Percentiles rank a stretch among this genome's conserved stretches.
Evolutionary conservation across 2,888 invertebrate genomes (phyloP).

Genomic region (Criorhina ranunculi): DNA sequence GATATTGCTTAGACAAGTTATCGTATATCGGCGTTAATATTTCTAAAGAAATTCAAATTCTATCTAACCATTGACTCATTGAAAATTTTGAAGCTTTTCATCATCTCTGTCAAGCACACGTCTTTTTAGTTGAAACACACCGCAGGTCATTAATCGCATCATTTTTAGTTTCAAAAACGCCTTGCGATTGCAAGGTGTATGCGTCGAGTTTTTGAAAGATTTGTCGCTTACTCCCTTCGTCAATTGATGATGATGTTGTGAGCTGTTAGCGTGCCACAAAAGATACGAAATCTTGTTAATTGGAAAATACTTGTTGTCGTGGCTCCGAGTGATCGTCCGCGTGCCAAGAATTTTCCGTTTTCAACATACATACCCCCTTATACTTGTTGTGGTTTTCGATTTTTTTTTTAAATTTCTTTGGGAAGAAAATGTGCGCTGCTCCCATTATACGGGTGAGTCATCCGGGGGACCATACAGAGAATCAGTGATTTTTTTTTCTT

Average conservation of each 20-base stretch:
- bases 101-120: constrained; percentile 23
- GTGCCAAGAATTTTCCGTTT: constrained; percentile 65
- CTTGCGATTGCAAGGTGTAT: too few relatives aligned
- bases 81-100: constrained; percentile 1
- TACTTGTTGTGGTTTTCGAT: constrained; percentile 23
- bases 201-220: not conserved
- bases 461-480: not conserved
- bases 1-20: constrained; percentile 25
- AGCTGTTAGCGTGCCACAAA: constrained; percentile 48
- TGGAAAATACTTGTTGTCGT: constrained; percentile 72
- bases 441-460: constrained; percentile 50
- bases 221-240: constrained; percentile 14
- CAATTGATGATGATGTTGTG: constrained; percentile 34
- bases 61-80: constrained; percentile 26
- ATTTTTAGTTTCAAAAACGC: not conserved
- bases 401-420: constrained; percentile 14
- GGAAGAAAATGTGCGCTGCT: constrained; percentile 41
- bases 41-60: constrained; percentile 13
- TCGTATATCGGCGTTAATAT: constrained; percentile 9
- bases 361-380: constrained; percentile 12
- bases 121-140: constrained; percentile 1
- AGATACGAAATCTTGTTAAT: constrained; percentile 68
- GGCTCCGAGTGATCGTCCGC: constrained; percentile 12
- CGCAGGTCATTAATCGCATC: constrained; percentile 36
- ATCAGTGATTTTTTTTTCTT: constrained; percentile 6